These are phyloP conservation scores for Leucophenga montana DNA, from an alignment of 2,888 invertebrate species.

Conservation along the genomic window DNA sequence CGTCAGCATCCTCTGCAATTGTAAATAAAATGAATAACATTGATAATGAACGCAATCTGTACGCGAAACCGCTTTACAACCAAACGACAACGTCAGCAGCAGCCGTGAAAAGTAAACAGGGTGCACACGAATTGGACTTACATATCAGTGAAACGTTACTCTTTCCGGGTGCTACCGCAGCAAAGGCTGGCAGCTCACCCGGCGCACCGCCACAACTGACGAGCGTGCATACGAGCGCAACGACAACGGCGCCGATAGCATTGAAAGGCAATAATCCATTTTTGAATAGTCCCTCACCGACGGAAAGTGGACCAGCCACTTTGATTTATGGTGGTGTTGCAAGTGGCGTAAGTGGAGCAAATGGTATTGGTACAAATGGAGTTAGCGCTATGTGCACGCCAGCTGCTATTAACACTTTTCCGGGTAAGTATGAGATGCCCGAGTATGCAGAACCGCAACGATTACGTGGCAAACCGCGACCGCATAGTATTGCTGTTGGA, in stretches of 20 bases:
- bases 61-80: neutral
- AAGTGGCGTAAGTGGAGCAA: neutral
- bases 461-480: conserved; percentile 73
- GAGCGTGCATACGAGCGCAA: conserved; percentile 54
- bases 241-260: conserved; percentile 66
- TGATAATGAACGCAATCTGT: conserved; percentile 20
- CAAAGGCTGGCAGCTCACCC: conserved; percentile 57
- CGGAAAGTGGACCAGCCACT: conserved; percentile 47
- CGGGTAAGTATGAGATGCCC: conserved; percentile 60
- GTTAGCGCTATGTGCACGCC: neutral
- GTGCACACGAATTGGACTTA: conserved; percentile 59
- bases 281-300: conserved; percentile 67
- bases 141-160: conserved; percentile 63
- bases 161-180: conserved; percentile 55
- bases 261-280: conserved; percentile 71
- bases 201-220: conserved; percentile 62
- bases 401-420: conserved; percentile 14
- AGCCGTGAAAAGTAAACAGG: conserved; percentile 24
- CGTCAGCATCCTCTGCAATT: conserved; percentile 14
- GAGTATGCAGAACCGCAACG: conserved; percentile 70
- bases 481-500: conserved; percentile 78
- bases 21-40: conserved; percentile 22
- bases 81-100: conserved; percentile 32
- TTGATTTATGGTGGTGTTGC: neutral
- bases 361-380: conserved; percentile 13